A percentile compares a stretch with the other conserved stretches of the same genome.
These are phyloP conservation scores for Actinernus sp. DNA, from an alignment of 92 coral and sea anemone species.

Conservation along the genomic window DNA sequence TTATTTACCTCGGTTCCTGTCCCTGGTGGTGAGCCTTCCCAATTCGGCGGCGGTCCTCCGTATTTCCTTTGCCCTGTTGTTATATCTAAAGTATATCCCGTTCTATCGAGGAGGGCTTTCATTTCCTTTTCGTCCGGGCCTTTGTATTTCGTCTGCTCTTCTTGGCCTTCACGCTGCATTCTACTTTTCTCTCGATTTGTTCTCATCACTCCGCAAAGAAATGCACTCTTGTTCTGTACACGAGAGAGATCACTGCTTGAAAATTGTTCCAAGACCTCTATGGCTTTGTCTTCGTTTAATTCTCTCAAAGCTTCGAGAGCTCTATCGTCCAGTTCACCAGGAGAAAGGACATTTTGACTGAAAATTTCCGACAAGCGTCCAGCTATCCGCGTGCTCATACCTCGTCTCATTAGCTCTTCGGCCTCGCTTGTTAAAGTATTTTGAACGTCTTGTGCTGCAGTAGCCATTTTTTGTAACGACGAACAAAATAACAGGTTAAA, in stretches of 20 bases:
- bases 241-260: conserved; percentile 82
- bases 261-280: conserved; percentile 85
- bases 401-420: conserved; percentile 69
- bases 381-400: conserved; percentile 81
- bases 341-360: conserved; percentile 78
- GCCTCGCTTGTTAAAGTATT: conserved; percentile 76
- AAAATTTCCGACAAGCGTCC: conserved; percentile 83
- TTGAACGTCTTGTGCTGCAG: no score
- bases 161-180: conserved; percentile 24
- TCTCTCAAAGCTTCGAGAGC: conserved; percentile 86
- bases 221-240: conserved; percentile 92
- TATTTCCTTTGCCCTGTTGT: conserved; percentile 98
- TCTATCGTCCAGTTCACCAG: conserved; percentile 86
- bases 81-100: conserved; percentile 93
- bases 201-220: conserved; percentile 90
- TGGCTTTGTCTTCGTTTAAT: conserved; percentile 80
- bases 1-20: conserved; percentile 98
- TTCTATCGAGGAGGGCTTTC: conserved; percentile 90
- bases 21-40: conserved; percentile 95
- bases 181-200: conserved; percentile 62
- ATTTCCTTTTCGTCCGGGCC: conserved; percentile 93
- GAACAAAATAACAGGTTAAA: no score
- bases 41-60: conserved; percentile 99
- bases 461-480: no score
- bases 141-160: conserved; percentile 54